Percentiles rank a stretch among this genome's conserved stretches.
phyloP scores from a whole-genome alignment of 2,888 invertebrate genomes.

The Acronicta leporina region DNA sequence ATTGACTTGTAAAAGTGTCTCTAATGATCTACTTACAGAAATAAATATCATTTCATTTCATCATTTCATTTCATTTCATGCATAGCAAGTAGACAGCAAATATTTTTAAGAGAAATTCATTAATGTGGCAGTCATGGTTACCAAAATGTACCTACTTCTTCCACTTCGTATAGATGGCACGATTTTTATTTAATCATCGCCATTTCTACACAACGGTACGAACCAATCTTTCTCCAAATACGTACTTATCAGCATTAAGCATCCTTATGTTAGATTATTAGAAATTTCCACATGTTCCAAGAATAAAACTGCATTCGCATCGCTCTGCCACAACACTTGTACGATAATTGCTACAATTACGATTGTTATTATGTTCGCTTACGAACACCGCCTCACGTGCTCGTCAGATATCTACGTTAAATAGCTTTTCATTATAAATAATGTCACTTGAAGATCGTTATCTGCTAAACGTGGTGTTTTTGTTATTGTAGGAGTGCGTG shows the following conservation, averaged over 20 bases:
- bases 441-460: slow-evolving; percentile 35
- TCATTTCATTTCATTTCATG: too few relatives aligned
- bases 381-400: slow-evolving; percentile 50
- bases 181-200: too few relatives aligned
- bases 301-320: slow-evolving; percentile 61
- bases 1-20: too few relatives aligned
- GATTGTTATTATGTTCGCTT: slow-evolving; percentile 65
- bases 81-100: background rate
- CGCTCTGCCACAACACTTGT: slow-evolving; percentile 49
- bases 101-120: background rate
- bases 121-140: background rate
- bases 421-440: slow-evolving; percentile 50
- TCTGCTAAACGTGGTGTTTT: slow-evolving; percentile 29
- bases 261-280: slow-evolving; percentile 24
- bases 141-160: background rate
- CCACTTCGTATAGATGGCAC: too few relatives aligned
- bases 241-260: background rate
- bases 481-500: slow-evolving; percentile 12
- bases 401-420: slow-evolving; percentile 42
- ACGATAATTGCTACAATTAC: slow-evolving; percentile 68
- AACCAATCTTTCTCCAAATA: background rate
- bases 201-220: too few relatives aligned
- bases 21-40: too few relatives aligned
- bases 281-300: slow-evolving; percentile 64
- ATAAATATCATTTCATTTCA: too few relatives aligned